phyloP scores from a whole-genome alignment of 2,888 invertebrate genomes.

The Conomelus anceps region DNA sequence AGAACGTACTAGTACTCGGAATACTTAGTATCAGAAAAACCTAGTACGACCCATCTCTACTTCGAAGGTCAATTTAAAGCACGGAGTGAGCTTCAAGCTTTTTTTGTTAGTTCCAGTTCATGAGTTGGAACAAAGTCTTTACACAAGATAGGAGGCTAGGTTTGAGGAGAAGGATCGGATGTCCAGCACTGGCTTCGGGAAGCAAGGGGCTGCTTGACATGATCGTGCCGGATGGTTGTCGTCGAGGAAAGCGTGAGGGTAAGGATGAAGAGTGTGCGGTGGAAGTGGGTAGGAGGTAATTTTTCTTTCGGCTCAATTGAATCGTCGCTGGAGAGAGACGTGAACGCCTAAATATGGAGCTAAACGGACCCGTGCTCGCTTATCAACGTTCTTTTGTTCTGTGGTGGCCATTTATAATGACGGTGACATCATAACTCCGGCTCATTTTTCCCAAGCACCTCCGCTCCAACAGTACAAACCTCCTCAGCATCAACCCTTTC shows the following conservation, averaged over 20 bases:
- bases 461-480: background rate
- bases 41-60: no score
- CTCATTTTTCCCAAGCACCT: constrained; percentile 7
- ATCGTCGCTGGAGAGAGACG: constrained; percentile 7
- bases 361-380: constrained; percentile 9
- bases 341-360: constrained; percentile 11
- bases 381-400: constrained; percentile 13
- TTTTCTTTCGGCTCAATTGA: constrained; percentile 9
- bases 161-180: background rate
- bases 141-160: background rate
- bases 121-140: background rate
- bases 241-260: background rate
- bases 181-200: no score
- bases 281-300: background rate
- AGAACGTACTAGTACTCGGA: no score
- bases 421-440: constrained; percentile 8
- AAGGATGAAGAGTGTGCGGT: background rate
- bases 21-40: no score
- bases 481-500: background rate
- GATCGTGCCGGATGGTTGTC: background rate
- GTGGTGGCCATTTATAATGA: constrained; percentile 1
- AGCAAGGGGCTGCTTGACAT: background rate
- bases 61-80: background rate
- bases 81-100: background rate
- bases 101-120: no score